Evolutionary conservation across 35 echinoderm and acorn worm species (phyloP).

Genomic region (Acanthaster planci): DNA sequence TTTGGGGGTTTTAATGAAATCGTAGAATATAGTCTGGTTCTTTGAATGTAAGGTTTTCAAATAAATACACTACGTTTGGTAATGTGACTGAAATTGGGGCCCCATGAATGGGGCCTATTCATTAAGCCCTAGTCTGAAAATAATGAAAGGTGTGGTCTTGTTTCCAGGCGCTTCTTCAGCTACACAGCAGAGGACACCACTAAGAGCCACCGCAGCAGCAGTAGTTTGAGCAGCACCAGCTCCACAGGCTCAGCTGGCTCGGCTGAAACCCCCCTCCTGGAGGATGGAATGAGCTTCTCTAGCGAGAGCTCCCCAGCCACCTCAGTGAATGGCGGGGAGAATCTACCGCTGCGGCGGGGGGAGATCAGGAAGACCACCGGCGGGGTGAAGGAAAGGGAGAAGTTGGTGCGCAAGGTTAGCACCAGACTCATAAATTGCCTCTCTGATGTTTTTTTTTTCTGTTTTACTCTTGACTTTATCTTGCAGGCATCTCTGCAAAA

Average conservation of each 20-base stretch:
- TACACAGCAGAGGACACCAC: conserved; percentile 73
- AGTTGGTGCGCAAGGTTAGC: not conserved
- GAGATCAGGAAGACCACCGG: not conserved
- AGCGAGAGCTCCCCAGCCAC: conserved; percentile 32
- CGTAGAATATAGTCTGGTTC: too few relatives aligned
- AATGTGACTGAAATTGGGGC: too few relatives aligned
- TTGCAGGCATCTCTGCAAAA: not conserved
- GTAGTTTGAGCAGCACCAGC: conserved; percentile 68
- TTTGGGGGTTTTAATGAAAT: too few relatives aligned
- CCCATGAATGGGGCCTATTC: not conserved
- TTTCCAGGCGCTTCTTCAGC: conserved; percentile 78
- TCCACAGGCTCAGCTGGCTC: conserved; percentile 57
- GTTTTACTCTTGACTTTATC: too few relatives aligned
- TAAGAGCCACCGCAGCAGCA: conserved; percentile 23
- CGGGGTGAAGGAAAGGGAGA: not conserved
- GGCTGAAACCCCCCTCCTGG: conserved; percentile 39
- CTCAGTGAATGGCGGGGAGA: conserved; percentile 17
- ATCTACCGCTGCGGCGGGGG: not conserved
- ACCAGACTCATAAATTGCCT: not conserved
- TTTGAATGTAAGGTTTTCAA: too few relatives aligned
- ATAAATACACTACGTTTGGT: too few relatives aligned
- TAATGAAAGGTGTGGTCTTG: not conserved
- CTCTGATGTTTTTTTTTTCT: too few relatives aligned
- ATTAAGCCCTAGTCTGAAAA: not conserved
- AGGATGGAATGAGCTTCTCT: conserved; percentile 60